A percentile compares a stretch with the other conserved stretches of the same genome.
phyloP scores from a whole-genome alignment of 2,888 invertebrate species.

The Ochlodes sylvanus region DNA sequence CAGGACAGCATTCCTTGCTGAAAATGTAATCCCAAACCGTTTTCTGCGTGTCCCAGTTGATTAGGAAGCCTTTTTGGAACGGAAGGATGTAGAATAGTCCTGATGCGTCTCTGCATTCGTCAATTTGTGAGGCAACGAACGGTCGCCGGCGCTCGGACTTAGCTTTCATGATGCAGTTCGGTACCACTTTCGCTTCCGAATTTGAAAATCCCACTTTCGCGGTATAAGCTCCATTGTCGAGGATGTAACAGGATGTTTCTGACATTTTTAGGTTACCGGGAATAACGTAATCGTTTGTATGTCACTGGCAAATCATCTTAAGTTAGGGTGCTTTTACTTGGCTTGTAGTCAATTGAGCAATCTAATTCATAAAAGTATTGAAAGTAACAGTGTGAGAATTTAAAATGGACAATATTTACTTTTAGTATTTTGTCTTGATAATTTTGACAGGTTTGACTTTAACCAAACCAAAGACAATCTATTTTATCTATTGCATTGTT shows the following conservation, averaged over 20 bases:
- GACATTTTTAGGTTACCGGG: conserved; percentile 57
- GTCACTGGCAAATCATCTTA: not conserved
- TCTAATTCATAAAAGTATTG: not conserved
- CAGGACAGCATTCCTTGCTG: conserved; percentile 92
- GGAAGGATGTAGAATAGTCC: conserved; percentile 97
- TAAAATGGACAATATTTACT: no score
- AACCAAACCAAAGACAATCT: no score
- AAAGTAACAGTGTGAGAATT: no score
- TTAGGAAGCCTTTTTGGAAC: conserved; percentile 97
- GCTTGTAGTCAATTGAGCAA: not conserved
- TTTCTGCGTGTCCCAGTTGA: conserved; percentile 98
- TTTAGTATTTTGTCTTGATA: no score
- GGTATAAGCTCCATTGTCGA: conserved; percentile 95
- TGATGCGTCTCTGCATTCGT: conserved; percentile 98
- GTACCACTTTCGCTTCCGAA: conserved; percentile 90
- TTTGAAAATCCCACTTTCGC: conserved; percentile 94
- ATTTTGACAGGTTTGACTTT: no score
- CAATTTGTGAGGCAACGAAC: conserved; percentile 96
- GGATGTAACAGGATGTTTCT: conserved; percentile 85
- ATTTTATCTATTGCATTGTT: no score
- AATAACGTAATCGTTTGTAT: not conserved
- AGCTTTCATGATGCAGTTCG: conserved; percentile 99
- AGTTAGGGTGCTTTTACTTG: not conserved
- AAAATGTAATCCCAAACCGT: conserved; percentile 98
- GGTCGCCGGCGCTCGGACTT: conserved; percentile 97